A percentile compares a stretch with the other conserved stretches of the same genome.
Conservation (phyloP, 2,888 invertebrate genomes). For the Chironomus tentans region DNA sequence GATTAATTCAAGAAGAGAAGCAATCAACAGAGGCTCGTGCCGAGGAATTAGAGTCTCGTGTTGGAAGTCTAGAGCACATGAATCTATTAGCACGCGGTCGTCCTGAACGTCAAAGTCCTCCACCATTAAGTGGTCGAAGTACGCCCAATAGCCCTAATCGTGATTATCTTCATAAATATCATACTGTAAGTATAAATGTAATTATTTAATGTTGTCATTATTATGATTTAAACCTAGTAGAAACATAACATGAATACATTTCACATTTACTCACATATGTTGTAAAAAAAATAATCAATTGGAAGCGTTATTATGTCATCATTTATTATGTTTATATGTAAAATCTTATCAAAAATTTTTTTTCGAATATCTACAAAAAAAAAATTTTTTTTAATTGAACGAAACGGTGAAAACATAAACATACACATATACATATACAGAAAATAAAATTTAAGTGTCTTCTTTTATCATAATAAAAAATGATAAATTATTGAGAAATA, state of each 20-base stretch:
- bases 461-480: background rate
- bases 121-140: constrained; percentile 82
- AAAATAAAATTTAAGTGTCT: too few species aligned
- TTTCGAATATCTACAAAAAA: background rate
- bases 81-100: constrained; percentile 68
- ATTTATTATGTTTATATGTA: background rate
- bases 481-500: background rate
- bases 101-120: constrained; percentile 65
- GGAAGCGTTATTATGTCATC: background rate
- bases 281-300: background rate
- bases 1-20: constrained; percentile 85
- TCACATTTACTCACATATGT: background rate
- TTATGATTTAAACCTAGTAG: background rate
- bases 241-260: background rate
- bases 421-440: background rate
- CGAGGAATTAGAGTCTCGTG: constrained; percentile 91
- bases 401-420: background rate
- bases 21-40: constrained; percentile 94
- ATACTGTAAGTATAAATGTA: constrained; percentile 64
- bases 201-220: background rate
- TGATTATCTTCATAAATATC: constrained; percentile 87
- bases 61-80: constrained; percentile 92
- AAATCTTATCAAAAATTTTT: background rate
- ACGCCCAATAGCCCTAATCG: constrained; percentile 78
- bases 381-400: background rate